Base-by-base conservation (phyloP, 2,113 vertebrate species). In the Apeltes quadracus region DNA sequence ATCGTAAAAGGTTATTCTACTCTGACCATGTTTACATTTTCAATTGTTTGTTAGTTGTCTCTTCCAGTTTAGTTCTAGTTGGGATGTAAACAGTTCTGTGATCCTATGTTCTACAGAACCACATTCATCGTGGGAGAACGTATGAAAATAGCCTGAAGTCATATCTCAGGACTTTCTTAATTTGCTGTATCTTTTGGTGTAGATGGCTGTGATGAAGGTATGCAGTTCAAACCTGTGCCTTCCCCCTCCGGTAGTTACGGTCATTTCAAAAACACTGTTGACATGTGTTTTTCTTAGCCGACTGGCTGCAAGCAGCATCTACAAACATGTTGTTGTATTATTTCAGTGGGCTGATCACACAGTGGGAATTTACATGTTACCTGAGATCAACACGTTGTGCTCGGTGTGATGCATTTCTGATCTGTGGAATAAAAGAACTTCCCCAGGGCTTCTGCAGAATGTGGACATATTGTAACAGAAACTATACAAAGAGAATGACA, bases 391-490 rank as follows among this genome's bases (percentile, higher is more conserved):
- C 32, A 34, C 32, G 4, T 34, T 34, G 32, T 34, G 32, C 32
- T 34, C 32, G 7, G 32, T 34, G 32, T 20, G 20, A 65, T 75
- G 75, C 64, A 41, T 79, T 87, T 87, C 75, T 84, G 81, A 90
- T 88, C 79, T 86, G 75, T 54, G 57, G 66, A 76, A 76, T 76
- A 78, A 88, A 91, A 86, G 62, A 64, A 62, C 6, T 51, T 34
- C 32, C 55, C 57, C 39, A 46, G 57, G 72, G 61, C n/a, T 54
- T 67, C 61, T 80, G 75, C 78, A 66, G 68, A 78, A 72, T 78
- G 59, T 72, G 58, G 72, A 75, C 81, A 65, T 14, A 16, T 46
- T 75, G 69, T 68, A 74, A 72, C 32, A 81, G 72, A 77, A 69
- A 67, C 67, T 16, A 27, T 44, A 82, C 70, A 78, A 71, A 78